Base-by-base conservation (phyloP, 2,797 vertebrate genomes). In the Anas acuta region DNA sequence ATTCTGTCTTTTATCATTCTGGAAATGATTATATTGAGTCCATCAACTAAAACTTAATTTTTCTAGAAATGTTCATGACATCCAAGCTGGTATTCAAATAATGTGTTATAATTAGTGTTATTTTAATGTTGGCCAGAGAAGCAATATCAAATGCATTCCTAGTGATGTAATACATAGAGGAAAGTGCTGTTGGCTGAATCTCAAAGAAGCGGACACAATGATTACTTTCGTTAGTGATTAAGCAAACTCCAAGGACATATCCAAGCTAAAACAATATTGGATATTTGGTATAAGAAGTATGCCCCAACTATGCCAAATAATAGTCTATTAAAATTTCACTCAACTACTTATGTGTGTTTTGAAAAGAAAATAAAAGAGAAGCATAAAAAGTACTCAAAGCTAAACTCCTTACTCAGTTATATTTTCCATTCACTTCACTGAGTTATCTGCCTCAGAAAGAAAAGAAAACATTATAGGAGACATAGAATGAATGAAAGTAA, bases 131-230 rank as follows among this genome's bases (percentile, higher is more conserved):
- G 91, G 92, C 93, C 69, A 91, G 76, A 92, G 70, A 92, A 91
- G 53, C 91, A 95, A 96, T 94, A 87, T 11, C 75, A 93, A 90
- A 97, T 96, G 93, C 43, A 91, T 96, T 95, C 76, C 91, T 78
- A 93, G 71, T 97, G 97, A 97, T 89, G 94, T 96, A 96, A 97
- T 84, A 80, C 39, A n/a, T 66, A 84, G 93, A 84, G 73, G 49
- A 95, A 96, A 96, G 79, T 81, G 67, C 39, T 85, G 56, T 83
- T 97, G 96, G 95, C 94, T 89, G 39, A 72, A 92, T 95, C 84
- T 96, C 89, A 97, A 94, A 96, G 85, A 87, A 93, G 73, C 8
- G 2, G 86, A 91, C 71, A 89, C 37, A 91, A 75, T 88, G 84
- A 95, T 95, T 96, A 93, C 84, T 96, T 96, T 93, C 1, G 1